phyloP scores from a whole-genome alignment of 1,140 invertebrate genomes.

The Melipona quadrifasciata region DNA sequence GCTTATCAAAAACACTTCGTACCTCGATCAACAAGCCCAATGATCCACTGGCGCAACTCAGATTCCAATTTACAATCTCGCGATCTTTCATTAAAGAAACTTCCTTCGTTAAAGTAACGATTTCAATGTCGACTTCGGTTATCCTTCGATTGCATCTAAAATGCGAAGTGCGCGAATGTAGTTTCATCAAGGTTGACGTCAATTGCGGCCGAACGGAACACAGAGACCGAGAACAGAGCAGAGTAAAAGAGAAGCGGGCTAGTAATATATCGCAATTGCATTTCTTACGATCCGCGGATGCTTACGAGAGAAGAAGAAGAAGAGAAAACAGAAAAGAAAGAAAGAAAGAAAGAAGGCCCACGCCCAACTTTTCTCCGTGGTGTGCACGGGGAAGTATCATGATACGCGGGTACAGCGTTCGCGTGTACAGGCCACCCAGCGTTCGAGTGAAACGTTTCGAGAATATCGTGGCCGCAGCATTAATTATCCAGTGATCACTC shows the following conservation, averaged over 20 bases:
- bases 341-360: background rate
- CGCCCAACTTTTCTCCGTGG: conserved; percentile 15
- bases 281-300: background rate
- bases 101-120: background rate
- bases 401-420: no score
- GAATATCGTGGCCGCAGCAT: conserved; percentile 32
- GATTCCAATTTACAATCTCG: background rate
- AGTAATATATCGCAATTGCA: background rate
- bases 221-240: background rate
- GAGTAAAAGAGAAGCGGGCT: background rate
- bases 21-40: no score
- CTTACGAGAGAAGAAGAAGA: no score
- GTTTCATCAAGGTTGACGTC: background rate
- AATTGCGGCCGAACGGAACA: background rate
- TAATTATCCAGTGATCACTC: conserved; percentile 58
- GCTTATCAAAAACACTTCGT: no score
- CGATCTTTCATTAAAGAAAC: background rate
- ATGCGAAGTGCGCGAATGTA: background rate
- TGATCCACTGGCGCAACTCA: no score
- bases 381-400: background rate
- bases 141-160: background rate
- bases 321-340: no score
- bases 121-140: no score
- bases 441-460: conserved; percentile 39
- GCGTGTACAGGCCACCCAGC: conserved; percentile 39